phyloP scores from a whole-genome alignment of 2,113 vertebrate species.

The cattle (Bos taurus) region DNA sequence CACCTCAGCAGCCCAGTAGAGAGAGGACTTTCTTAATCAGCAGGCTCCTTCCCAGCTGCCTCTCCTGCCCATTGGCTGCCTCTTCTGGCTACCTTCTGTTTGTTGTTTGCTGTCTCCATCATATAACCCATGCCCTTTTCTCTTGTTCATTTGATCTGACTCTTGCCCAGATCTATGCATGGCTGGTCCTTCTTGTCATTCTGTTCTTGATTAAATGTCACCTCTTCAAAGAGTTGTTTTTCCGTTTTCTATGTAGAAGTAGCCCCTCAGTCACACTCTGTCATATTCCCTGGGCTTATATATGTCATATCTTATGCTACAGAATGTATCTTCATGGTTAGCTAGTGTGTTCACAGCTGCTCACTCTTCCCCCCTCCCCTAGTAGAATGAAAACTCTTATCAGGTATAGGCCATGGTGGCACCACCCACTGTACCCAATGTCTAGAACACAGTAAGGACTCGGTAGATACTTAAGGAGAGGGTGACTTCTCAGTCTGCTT shows the following conservation, averaged over 20 bases:
- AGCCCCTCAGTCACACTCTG: not conserved
- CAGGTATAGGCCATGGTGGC: not conserved
- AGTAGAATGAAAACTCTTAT: not conserved
- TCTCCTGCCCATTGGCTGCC: not conserved
- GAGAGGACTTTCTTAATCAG: not conserved
- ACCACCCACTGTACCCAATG: not conserved
- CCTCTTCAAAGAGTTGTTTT: not conserved
- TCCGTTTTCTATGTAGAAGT: not conserved
- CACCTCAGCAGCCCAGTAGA: not conserved
- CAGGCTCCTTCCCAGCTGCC: not conserved
- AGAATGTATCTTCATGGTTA: not conserved
- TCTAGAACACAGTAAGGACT: not conserved
- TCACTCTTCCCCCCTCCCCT: fast-evolving
- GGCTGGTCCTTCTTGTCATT: not conserved
- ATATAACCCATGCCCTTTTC: not conserved
- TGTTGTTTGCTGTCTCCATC: not conserved
- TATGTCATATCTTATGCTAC: not conserved
- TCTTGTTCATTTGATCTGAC: not conserved
- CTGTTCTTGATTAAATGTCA: not conserved
- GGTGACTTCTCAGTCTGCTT: not conserved
- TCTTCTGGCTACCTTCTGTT: not conserved
- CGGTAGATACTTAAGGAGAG: not conserved
- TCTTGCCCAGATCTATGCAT: not conserved
- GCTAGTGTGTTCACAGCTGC: not conserved
- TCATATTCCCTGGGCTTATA: not conserved